Evolutionary conservation across 2,113 vertebrate genomes (phyloP), one percentile per base, ranked within the genome.

Genomic region (Columbina picui): DNA sequence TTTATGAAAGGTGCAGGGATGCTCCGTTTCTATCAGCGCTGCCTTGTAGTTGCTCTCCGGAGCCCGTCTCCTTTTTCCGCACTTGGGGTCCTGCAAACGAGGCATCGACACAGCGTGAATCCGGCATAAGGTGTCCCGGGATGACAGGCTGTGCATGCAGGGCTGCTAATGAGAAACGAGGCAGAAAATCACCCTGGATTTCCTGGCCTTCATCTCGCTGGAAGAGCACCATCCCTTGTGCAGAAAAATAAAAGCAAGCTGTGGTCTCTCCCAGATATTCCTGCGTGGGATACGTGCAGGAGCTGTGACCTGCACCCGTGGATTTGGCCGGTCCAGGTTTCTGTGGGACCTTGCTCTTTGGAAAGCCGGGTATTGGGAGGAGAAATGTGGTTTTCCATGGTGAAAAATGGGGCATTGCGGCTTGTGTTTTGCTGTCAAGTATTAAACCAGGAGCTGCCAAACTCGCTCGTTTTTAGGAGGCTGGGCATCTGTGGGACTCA

Each of bases 391-490:
- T 39, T 86, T 88, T 84, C 55, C 6, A 2, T 36, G 19, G 29
- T 83, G 68, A 61, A 90, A 93, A 91, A 41, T 30, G 11, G 57
- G 29, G 53, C 25, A 6, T 25, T 39, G 49, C 2, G 1, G 32
- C 50, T 81, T 74, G 47, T 65, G 57, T 47, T 92, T 81, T 71
- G 49, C 71, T 49, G 7, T 64, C 34, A 49, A 57, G 61, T 55
- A 55, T 92, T 87, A 91, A 96, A 65, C 49, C 57, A 52, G 41
- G 79, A 89, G 83, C 56, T 95, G 94, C 79, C 82, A 39, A 56
- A 87, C 36, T 61, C 73, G 65, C 70, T 79, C 14, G 13, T 78
- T 89, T 76, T 70, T 67, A 81, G 70, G 94, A 91, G 78, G 50
- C 88, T 55, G 77, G 63, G 76, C 64, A 30, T 39, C 61, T 32